Evolutionary conservation across 2,888 invertebrate species (phyloP).

Genomic region (Pseudolycoriella hygida): DNA sequence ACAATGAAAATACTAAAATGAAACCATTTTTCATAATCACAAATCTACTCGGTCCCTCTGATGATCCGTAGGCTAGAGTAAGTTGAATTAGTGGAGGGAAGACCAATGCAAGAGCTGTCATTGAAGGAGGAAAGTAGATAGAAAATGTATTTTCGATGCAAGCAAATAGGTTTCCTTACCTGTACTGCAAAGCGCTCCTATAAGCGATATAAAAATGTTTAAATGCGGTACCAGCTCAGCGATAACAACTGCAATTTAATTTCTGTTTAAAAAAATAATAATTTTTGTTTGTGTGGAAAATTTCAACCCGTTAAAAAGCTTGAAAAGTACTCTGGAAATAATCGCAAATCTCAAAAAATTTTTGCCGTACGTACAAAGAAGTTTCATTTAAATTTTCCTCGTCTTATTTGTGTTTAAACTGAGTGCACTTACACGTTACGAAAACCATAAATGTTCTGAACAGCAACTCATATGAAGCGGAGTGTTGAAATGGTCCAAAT

Average conservation of each 20-base stretch:
- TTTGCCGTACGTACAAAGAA: too few relatives aligned
- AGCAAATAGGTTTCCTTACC: too few relatives aligned
- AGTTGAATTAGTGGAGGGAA: conserved; percentile 79
- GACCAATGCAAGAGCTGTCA: conserved; percentile 64
- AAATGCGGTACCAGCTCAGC: conserved; percentile 76
- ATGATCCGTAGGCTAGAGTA: conserved; percentile 44
- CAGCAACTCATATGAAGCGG: conserved; percentile 43
- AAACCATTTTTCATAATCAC: conserved; percentile 38
- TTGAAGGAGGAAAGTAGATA: too few relatives aligned
- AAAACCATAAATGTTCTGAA: conserved; percentile 57
- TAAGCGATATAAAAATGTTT: conserved; percentile 73
- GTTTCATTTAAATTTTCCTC: too few relatives aligned
- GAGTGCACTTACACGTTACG: conserved; percentile 61
- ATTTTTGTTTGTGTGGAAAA: conserved; percentile 4
- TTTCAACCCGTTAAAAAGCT: too few relatives aligned
- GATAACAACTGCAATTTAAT: conserved; percentile 50
- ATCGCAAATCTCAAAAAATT: background rate
- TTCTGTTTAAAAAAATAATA: conserved; percentile 8
- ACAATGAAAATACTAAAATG: conserved; percentile 47
- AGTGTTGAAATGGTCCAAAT: conserved; percentile 35
- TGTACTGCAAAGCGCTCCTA: conserved; percentile 84
- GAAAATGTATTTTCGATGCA: too few relatives aligned
- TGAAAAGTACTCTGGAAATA: too few relatives aligned
- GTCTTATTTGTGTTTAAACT: too few relatives aligned
- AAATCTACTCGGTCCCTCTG: conserved; percentile 30